Base-by-base conservation (phyloP, 2,113 vertebrate genomes). In the Chamaea fasciata region DNA sequence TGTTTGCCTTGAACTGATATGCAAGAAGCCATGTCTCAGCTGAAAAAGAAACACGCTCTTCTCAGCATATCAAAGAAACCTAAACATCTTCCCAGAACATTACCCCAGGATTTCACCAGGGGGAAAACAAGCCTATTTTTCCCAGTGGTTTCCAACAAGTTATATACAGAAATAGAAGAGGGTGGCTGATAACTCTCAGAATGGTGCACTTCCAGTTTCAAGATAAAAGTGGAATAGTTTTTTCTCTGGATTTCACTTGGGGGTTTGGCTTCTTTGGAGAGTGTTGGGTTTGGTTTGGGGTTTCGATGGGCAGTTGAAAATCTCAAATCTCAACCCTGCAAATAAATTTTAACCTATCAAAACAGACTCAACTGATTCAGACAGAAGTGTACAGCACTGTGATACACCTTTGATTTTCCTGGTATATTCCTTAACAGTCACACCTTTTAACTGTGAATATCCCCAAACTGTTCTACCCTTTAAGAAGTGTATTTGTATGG, bases 1-100 rank as follows among this genome's bases (percentile, higher is more conserved):
- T 92, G 53, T 56, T 73, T 87, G 65, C 83, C 87, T 85, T 95
- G 81, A 83, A 79, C 70, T 63, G 91, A 95, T 77, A 87, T 1
- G 8, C 37, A 60, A 64, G 65, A 55, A 91, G 57, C 52, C 20
- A 26, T 1, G 42, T 44, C 77, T 82, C 44, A 75, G 35, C 79
- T 13, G 4, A 82, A 79, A 60, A 37, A 74, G 31, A 35, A 90
- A 59, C 39, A 62, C 1, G 1, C 22, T 73, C 33, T 53, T 35
- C 69, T 65, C 74, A 69, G 74, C 67, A 8, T 35, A 60, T 50
- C 57, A 78, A 76, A 78, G 83, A 71, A 67, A 81, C n/a, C 21
- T 19, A 37, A 56, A 37, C 17, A 46, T 31, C 41, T 31, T 35
- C 22, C 26, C 74, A 73, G 49, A 3, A 44, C 26, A 3, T 44